phyloP scores from a whole-genome alignment of 2,797 vertebrate species.

The Phataginus tricuspis region DNA sequence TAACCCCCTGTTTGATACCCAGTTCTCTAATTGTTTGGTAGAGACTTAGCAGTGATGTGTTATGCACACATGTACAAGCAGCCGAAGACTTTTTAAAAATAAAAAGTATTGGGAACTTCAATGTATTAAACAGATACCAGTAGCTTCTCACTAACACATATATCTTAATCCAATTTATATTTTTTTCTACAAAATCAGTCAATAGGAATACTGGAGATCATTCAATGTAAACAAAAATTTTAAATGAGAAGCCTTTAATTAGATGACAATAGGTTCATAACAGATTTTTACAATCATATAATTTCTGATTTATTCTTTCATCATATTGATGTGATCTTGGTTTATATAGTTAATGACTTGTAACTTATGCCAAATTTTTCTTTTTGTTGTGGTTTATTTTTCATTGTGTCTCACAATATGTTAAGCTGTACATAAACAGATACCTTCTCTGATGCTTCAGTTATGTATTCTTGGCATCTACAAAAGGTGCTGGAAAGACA shows the following conservation, averaged over 20 bases:
- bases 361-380: background rate
- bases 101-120: background rate
- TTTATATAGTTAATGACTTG: background rate
- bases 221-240: background rate
- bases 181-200: background rate
- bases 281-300: background rate
- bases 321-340: background rate
- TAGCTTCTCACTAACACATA: background rate
- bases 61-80: background rate
- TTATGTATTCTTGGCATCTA: background rate
- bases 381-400: background rate
- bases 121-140: background rate
- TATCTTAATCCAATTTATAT: background rate
- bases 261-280: background rate
- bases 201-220: background rate
- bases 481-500: background rate
- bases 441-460: background rate
- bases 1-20: background rate
- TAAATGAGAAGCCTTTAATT: background rate
- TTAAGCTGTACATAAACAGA: background rate
- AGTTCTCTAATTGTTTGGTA: background rate
- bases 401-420: background rate
- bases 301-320: conserved; percentile 2
- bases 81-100: background rate
- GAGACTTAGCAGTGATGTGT: background rate